Base-by-base conservation (phyloP, 2,113 vertebrate genomes). In the Machaerirhynchus nigripectus region DNA sequence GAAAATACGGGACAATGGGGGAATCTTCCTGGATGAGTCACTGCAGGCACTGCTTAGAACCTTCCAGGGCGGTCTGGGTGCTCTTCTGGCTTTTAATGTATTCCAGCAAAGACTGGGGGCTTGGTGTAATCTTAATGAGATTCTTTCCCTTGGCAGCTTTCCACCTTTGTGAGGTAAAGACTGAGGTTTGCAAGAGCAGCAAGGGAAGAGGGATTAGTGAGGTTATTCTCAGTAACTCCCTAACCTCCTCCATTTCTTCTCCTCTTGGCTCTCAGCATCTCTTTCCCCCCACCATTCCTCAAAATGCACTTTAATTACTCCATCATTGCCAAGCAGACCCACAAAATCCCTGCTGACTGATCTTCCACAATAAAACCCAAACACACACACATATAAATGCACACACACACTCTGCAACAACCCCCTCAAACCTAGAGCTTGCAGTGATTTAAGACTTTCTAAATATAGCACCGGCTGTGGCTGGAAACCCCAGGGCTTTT, bases 391-490 rank as follows among this genome's bases (percentile, higher is more conserved):
- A 91, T 39, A 76, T 52, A 79, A 69, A 92, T 90, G 81, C 86
- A 90, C 30, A 95, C 60, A 81, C 57, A 80, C 60, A 42, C 37
- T 90, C 89, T 69, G 6, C 87, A 96, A 95, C 63, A 93, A 60
- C 18, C 71, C 86, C 70, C 69, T 59, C 82, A 91, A 93, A 96
- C 90, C 78, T 69, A 59, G 68, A 53, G 70, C 92, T 91, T 87
- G 78, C 68, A 96, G 44, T 88, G 88, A 92, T 93, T 94, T 88
- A 86, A 90, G 35, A 20, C n/a, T 90, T 78, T 92, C 96, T 95
- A 97, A 96, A 98, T 96, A 98, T 96, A 98, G 96, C 69, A 61
- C 65, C 42, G 52, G 90, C 84, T 96, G 95, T 90, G 95, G 86
- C 86, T 95, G 94, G 94, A 96, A 97, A 92, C 37, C 67, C 85